phyloP scores from a whole-genome alignment of 2,888 invertebrate species.

The Lasioglossum marginatum region DNA sequence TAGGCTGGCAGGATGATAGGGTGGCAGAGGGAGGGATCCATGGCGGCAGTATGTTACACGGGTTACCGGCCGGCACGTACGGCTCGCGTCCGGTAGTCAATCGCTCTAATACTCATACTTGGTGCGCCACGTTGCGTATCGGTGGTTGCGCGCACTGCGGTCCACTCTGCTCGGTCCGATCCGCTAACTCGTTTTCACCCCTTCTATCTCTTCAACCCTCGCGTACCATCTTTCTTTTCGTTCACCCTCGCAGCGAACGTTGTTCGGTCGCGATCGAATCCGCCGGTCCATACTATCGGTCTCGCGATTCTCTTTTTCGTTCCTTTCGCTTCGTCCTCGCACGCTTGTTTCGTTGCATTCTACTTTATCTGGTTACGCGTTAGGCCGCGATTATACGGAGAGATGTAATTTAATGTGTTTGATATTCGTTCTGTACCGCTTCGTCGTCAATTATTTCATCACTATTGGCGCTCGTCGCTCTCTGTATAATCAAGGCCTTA shows the following conservation, averaged over 20 bases:
- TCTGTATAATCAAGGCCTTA: too few species aligned
- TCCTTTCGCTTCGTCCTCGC: neutral
- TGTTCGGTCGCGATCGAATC: neutral
- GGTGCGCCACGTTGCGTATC: constrained; percentile 71
- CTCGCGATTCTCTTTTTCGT: constrained; percentile 30
- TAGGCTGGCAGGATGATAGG: constrained; percentile 70
- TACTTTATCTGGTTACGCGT: too few species aligned
- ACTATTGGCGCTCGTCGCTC: too few species aligned
- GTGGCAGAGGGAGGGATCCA: constrained; percentile 80
- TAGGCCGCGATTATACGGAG: too few species aligned
- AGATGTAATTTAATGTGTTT: too few species aligned
- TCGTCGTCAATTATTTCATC: too few species aligned
- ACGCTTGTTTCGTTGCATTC: too few species aligned
- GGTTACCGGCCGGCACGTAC: constrained; percentile 84
- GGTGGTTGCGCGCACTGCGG: constrained; percentile 61
- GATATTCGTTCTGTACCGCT: too few species aligned
- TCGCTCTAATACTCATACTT: constrained; percentile 84
- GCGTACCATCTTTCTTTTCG: neutral
- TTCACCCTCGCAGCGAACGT: neutral
- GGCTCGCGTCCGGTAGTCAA: constrained; percentile 84
- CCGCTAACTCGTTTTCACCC: constrained; percentile 28
- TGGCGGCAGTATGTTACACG: constrained; percentile 84
- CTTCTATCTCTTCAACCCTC: neutral
- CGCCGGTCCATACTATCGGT: constrained; percentile 43
- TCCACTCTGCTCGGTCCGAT: constrained; percentile 53